phyloP scores from a whole-genome alignment of 2,797 vertebrate species.

The Alcedo atthis region DNA sequence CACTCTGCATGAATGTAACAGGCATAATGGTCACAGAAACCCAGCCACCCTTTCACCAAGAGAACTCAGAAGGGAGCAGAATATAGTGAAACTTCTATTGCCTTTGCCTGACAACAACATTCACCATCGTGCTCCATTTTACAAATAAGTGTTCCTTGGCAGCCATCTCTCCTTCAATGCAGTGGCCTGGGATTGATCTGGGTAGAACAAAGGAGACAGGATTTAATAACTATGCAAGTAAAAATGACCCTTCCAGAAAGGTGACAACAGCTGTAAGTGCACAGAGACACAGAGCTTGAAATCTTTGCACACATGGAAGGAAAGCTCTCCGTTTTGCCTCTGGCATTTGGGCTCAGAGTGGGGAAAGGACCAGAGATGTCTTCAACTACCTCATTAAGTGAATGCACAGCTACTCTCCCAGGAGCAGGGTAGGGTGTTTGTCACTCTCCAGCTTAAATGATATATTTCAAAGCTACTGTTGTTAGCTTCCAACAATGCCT shows the following conservation, averaged over 20 bases:
- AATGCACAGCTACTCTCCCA: constrained; percentile 28
- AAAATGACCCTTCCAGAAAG: constrained; percentile 48
- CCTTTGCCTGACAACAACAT: not conserved
- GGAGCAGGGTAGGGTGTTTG: constrained; percentile 34
- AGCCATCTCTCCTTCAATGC: not conserved
- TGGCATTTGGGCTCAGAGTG: constrained; percentile 33
- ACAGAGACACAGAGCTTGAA: not conserved
- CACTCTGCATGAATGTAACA: not conserved
- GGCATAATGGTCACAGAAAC: not conserved
- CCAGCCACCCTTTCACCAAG: not conserved
- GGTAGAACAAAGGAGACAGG: constrained; percentile 30
- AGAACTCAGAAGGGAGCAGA: not conserved
- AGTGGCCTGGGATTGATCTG: constrained; percentile 23
- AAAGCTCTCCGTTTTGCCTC: constrained; percentile 39
- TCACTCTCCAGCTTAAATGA: constrained; percentile 38
- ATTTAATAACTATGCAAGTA: constrained; percentile 47
- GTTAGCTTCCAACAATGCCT: constrained; percentile 56
- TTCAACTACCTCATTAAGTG: constrained; percentile 59
- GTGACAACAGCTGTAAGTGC: constrained; percentile 25
- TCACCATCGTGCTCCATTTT: not conserved
- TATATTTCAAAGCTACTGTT: constrained; percentile 57
- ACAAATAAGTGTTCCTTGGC: not conserved
- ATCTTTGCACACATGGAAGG: not conserved
- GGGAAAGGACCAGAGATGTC: constrained; percentile 23
- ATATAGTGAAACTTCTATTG: not conserved